Percentiles rank a stretch among this genome's conserved stretches.
Evolutionary conservation across 2,888 invertebrate species (phyloP).

Genomic region (Diogma glabrata): DNA sequence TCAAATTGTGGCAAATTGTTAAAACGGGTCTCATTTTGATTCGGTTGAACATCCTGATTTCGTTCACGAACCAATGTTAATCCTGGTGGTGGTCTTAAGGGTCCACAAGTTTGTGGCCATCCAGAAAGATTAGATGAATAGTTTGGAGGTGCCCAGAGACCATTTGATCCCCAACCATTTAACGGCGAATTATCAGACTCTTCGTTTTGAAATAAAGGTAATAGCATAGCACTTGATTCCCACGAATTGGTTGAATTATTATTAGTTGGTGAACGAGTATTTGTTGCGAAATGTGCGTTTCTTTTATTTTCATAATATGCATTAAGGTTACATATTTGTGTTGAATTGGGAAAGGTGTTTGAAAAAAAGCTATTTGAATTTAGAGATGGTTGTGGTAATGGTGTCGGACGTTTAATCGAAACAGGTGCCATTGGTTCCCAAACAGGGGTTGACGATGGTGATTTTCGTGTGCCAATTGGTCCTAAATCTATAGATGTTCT

Average conservation of each 20-base stretch:
- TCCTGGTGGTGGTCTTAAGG: slow-evolving; percentile 32
- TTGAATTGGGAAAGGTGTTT: slow-evolving; percentile 23
- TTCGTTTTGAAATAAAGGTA: slow-evolving; percentile 19
- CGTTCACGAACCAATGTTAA: slow-evolving; percentile 20
- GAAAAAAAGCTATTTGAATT: slow-evolving; percentile 24
- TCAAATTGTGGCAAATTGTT: slow-evolving; percentile 41
- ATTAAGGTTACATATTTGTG: slow-evolving; percentile 12
- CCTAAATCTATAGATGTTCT: slow-evolving; percentile 25
- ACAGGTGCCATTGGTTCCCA: slow-evolving; percentile 27
- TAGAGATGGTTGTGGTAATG: too few relatives aligned
- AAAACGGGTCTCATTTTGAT: slow-evolving; percentile 9
- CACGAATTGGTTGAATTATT: slow-evolving; percentile 14
- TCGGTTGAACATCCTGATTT: slow-evolving; percentile 13
- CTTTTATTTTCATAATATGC: slow-evolving; percentile 16
- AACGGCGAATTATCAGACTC: slow-evolving; percentile 15
- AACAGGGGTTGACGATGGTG: slow-evolving; percentile 29
- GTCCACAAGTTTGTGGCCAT: slow-evolving; percentile 12
- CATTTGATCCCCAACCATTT: slow-evolving; percentile 26
- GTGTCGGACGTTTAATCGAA: slow-evolving; percentile 13
- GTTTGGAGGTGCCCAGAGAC: slow-evolving; percentile 17
- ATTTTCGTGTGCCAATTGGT: slow-evolving; percentile 32
- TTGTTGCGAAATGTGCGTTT: slow-evolving; percentile 10
- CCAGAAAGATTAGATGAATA: slow-evolving; percentile 5
- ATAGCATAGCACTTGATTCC: slow-evolving; percentile 25
- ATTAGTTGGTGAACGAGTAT: neutral